Evolutionary conservation across 1,140 invertebrate species (phyloP).

Genomic region (Scaptomyza graminum): DNA sequence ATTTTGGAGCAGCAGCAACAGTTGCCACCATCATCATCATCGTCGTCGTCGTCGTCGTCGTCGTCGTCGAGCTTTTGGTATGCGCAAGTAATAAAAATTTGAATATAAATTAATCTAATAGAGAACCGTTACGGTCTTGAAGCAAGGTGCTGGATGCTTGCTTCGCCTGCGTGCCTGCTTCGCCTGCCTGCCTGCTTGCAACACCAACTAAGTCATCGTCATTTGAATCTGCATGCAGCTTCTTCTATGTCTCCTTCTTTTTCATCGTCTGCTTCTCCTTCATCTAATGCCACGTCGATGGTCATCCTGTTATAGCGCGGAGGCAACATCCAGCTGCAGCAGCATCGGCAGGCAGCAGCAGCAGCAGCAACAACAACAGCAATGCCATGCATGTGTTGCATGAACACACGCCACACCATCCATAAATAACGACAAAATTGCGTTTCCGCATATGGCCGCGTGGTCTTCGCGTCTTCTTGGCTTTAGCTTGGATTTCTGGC

Average conservation of each 20-base stretch:
- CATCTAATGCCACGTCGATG: conserved; percentile 60
- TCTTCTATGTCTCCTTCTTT: background rate
- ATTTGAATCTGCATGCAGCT: conserved; percentile 69
- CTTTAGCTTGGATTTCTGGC: conserved; percentile 20
- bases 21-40: conserved; percentile 4
- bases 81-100: conserved; percentile 83
- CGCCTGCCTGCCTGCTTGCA: conserved; percentile 24
- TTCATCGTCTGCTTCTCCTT: conserved; percentile 21
- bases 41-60: conserved; percentile 8
- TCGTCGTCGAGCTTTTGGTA: conserved; percentile 55
- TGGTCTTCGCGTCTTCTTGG: conserved; percentile 15
- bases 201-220: conserved; percentile 76
- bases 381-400: conserved; percentile 61
- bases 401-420: conserved; percentile 72
- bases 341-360: conserved; percentile 28
- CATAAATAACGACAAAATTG: conserved; percentile 84
- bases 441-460: conserved; percentile 79
- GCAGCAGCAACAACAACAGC: conserved; percentile 29
- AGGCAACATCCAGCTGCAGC: conserved; percentile 44
- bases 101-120: conserved; percentile 84
- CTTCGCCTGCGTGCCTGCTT: conserved; percentile 17
- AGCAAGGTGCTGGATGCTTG: conserved; percentile 67
- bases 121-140: conserved; percentile 76
- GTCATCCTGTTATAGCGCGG: conserved; percentile 73
- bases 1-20: conserved; percentile 65